These are phyloP conservation scores for Hydrolagus affinis DNA, from an alignment of 2,113 vertebrate species.

Conservation along the genomic window DNA sequence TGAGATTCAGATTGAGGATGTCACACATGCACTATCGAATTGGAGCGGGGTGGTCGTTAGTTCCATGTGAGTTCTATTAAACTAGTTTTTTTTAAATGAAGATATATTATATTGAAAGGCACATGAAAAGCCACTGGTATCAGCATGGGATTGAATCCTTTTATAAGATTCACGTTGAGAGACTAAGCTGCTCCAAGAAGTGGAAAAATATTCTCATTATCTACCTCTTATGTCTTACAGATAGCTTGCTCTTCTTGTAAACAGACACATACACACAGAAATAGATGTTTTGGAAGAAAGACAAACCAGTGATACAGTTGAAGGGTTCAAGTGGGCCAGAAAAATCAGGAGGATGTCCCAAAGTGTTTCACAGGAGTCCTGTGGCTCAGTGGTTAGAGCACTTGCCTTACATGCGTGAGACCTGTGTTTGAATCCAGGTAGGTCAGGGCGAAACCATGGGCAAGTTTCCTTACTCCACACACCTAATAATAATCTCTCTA, in stretches of 20 bases:
- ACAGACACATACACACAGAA: neutral
- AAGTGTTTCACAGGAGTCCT: no score
- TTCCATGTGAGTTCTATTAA: conserved; percentile 51
- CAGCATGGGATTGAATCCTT: neutral
- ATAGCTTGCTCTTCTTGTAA: conserved; percentile 8
- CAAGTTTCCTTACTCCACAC: no score
- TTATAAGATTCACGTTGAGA: neutral
- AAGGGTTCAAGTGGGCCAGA: neutral
- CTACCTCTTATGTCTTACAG: neutral
- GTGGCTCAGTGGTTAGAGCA: no score
- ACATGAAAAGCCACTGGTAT: conserved; percentile 3
- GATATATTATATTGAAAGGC: conserved; percentile 32
- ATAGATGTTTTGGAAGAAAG: no score
- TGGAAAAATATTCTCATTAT: neutral
- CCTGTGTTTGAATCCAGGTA: no score
- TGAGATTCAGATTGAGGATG: conserved; percentile 57
- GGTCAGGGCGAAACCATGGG: no score
- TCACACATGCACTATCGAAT: conserved; percentile 54
- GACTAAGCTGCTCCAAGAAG: neutral
- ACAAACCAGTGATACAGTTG: neutral
- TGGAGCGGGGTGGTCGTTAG: conserved; percentile 64
- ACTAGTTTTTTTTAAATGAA: conserved; percentile 57
- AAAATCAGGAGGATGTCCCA: neutral
- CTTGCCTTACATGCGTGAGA: no score
- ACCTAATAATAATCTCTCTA: no score